Percentiles rank a stretch among this genome's conserved stretches.
Evolutionary conservation across 2,888 invertebrate species (phyloP).

Genomic region (Hecatera dysodea): DNA sequence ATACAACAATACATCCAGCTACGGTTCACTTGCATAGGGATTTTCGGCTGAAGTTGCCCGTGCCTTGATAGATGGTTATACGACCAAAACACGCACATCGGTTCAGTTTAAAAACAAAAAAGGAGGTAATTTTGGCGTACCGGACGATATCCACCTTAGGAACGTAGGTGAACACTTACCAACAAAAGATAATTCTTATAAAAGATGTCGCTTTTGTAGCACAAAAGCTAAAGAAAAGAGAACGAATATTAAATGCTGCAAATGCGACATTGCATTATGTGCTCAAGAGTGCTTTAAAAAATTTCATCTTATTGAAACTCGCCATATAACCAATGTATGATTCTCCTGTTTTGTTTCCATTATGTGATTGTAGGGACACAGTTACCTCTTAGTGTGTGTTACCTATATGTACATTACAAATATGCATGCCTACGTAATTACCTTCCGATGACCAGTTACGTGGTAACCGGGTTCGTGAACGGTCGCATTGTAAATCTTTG

Average conservation of each 20-base stretch:
- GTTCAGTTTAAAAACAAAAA: slow-evolving; percentile 44
- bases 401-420: no score
- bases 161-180: slow-evolving; percentile 35
- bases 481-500: no score
- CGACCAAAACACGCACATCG: slow-evolving; percentile 35
- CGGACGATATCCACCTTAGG: slow-evolving; percentile 46
- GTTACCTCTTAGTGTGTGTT: no score
- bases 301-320: no score
- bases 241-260: slow-evolving; percentile 28
- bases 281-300: slow-evolving; percentile 14
- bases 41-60: slow-evolving; percentile 58
- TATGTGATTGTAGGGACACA: no score
- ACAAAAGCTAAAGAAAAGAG: slow-evolving; percentile 37
- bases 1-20: slow-evolving; percentile 6
- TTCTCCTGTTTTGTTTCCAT: no score
- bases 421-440: no score
- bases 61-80: slow-evolving; percentile 45
- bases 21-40: slow-evolving; percentile 40
- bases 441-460: no score
- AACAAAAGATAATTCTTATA: slow-evolving; percentile 21
- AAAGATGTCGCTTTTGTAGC: slow-evolving; percentile 45
- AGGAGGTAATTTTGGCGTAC: slow-evolving; percentile 47
- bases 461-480: no score
- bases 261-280: slow-evolving; percentile 25
- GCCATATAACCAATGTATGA: no score